Percentiles rank a stretch among this genome's conserved stretches.
These are phyloP conservation scores for Mylabris sibirica DNA, from an alignment of 2,888 invertebrate genomes.

Conservation along the genomic window DNA sequence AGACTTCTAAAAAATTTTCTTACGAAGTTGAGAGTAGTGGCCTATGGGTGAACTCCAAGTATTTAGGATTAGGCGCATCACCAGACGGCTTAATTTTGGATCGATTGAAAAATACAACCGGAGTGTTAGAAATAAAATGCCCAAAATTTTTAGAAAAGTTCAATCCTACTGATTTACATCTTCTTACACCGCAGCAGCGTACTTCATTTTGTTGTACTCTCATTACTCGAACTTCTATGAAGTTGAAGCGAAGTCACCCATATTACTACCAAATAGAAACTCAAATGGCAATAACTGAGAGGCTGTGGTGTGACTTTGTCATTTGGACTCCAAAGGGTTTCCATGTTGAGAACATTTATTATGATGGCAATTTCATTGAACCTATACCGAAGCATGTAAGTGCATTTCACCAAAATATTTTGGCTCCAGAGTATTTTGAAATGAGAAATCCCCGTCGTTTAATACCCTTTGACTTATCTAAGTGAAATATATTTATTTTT, in stretches of 20 bases:
- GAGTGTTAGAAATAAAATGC: no score
- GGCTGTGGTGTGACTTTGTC: constrained; percentile 40
- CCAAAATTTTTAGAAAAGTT: no score
- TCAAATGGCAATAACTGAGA: constrained; percentile 40
- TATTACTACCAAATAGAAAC: neutral
- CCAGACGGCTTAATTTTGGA: no score
- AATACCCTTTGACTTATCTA: constrained; percentile 33
- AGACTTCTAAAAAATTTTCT: constrained; percentile 37
- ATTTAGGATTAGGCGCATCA: no score
- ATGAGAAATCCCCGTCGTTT: constrained; percentile 36
- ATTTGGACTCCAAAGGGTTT: constrained; percentile 34
- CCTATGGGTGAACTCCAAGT: no score
- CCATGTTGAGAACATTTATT: constrained; percentile 32
- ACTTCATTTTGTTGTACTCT: neutral
- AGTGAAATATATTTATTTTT: constrained; percentile 8
- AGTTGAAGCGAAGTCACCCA: no score
- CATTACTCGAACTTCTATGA: neutral
- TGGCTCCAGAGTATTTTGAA: constrained; percentile 40
- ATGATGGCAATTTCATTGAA: constrained; percentile 30
- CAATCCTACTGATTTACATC: constrained; percentile 26
- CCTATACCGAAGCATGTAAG: constrained; percentile 29
- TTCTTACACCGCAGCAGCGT: neutral
- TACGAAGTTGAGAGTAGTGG: neutral
- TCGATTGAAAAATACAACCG: no score
- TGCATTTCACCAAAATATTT: constrained; percentile 37